Conservation (phyloP, 2,113 vertebrate species). For the Hypomesus transpacificus region DNA sequence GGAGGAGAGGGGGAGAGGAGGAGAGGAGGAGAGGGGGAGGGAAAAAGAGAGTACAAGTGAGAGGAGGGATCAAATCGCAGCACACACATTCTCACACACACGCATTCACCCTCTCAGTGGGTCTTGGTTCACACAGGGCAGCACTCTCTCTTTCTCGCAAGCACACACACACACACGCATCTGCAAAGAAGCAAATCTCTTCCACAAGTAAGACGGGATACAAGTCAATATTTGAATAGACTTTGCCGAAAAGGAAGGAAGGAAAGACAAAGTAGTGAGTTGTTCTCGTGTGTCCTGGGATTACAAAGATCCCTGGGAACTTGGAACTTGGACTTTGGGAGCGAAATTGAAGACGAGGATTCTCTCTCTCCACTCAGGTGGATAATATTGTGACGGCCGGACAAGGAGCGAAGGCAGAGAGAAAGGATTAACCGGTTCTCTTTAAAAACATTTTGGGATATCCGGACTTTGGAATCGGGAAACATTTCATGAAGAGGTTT, state of each 20-base stretch:
- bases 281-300: background rate
- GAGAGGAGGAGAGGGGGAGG: constrained; percentile 19
- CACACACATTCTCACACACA: constrained; percentile 22
- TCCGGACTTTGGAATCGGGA: constrained; percentile 56
- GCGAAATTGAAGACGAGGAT: constrained; percentile 3
- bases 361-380: constrained; percentile 41
- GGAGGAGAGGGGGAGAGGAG: constrained; percentile 24
- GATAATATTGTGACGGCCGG: constrained; percentile 39
- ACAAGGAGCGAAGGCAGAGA: constrained; percentile 13
- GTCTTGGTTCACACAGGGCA: constrained; percentile 21
- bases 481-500: constrained; percentile 62
- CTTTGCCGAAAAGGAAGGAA: constrained; percentile 21
- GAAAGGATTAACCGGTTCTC: constrained; percentile 40
- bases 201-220: constrained; percentile 30
- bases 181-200: background rate
- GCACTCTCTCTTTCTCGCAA: constrained; percentile 28
- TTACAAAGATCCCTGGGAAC: constrained; percentile 12
- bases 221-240: constrained; percentile 53
- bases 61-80: constrained; percentile 66
- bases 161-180: background rate
- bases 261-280: constrained; percentile 5
- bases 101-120: constrained; percentile 41
- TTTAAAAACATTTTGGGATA: constrained; percentile 47
- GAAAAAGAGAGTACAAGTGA: constrained; percentile 23
- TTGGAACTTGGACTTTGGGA: constrained; percentile 37